Percentiles rank a stretch among this genome's conserved stretches.
These are phyloP conservation scores for Cettia cetti DNA, from an alignment of 2,113 vertebrate species.

Conservation along the genomic window DNA sequence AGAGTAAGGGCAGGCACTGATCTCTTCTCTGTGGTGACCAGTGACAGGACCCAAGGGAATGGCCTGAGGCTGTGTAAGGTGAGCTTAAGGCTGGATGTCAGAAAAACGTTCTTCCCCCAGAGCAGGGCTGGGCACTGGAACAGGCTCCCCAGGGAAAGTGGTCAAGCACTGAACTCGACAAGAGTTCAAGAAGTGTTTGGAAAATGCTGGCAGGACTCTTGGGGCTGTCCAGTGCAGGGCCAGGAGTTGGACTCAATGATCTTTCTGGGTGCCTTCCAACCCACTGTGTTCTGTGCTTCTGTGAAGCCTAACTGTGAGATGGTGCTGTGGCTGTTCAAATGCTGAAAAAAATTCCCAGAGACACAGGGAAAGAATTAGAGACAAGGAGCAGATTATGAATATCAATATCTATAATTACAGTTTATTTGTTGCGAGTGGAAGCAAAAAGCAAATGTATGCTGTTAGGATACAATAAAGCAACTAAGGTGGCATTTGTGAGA, in stretches of 20 bases:
- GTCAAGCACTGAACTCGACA: not conserved
- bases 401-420: not conserved
- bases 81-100: not conserved
- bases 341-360: not conserved
- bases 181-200: not conserved
- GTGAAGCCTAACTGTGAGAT: not conserved
- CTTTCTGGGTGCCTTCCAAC: not conserved
- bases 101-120: not conserved
- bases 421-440: not conserved
- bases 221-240: not conserved
- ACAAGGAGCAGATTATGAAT: not conserved
- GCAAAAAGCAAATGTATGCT: not conserved
- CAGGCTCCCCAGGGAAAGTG: not conserved
- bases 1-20: not conserved
- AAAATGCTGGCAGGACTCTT: not conserved
- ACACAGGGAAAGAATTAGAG: not conserved
- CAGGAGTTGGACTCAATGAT: accelerated
- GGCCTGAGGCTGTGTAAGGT: too few relatives aligned
- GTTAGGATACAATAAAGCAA: not conserved
- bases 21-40: not conserved
- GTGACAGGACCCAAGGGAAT: not conserved
- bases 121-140: not conserved
- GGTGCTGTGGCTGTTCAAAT: not conserved
- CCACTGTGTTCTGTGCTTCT: not conserved
- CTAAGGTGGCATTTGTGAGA: not conserved